Percentiles rank a stretch among this genome's conserved stretches.
Evolutionary conservation across 2,888 invertebrate species (phyloP).

Genomic region (Acanthosepion pharaonis): DNA sequence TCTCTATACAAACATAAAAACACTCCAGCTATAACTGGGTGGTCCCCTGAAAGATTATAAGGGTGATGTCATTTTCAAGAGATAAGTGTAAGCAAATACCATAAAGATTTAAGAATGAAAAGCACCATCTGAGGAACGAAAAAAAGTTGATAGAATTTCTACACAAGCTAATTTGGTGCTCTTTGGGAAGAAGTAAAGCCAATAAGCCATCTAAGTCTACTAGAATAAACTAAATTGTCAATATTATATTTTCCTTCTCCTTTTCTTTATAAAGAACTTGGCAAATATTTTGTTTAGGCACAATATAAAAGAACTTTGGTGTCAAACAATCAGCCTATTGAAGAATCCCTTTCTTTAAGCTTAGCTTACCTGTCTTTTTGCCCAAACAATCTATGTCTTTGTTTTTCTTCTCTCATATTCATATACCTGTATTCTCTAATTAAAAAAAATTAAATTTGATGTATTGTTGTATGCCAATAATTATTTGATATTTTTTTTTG

Average conservation of each 20-base stretch:
- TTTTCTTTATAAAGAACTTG: not conserved
- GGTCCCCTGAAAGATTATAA: not conserved
- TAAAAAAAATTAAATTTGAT: no score
- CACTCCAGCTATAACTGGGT: slow-evolving; percentile 9
- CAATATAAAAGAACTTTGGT: not conserved
- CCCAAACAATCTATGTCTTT: no score
- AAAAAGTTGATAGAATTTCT: slow-evolving; percentile 33
- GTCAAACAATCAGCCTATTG: not conserved
- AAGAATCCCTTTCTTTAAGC: no score
- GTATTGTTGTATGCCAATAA: no score
- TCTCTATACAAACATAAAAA: not conserved
- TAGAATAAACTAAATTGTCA: not conserved
- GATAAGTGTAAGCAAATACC: not conserved
- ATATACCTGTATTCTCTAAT: no score
- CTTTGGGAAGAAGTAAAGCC: not conserved
- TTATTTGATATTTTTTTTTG: no score
- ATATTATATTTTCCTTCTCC: not conserved
- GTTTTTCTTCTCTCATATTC: no score
- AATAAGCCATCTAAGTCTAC: not conserved
- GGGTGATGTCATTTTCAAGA: not conserved
- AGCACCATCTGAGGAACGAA: not conserved
- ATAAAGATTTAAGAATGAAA: not conserved
- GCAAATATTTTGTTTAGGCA: not conserved
- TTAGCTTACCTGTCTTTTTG: no score
- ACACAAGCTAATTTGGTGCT: not conserved